phyloP scores from a whole-genome alignment of 2,797 vertebrate species.

The Sandelia bainsii region DNA sequence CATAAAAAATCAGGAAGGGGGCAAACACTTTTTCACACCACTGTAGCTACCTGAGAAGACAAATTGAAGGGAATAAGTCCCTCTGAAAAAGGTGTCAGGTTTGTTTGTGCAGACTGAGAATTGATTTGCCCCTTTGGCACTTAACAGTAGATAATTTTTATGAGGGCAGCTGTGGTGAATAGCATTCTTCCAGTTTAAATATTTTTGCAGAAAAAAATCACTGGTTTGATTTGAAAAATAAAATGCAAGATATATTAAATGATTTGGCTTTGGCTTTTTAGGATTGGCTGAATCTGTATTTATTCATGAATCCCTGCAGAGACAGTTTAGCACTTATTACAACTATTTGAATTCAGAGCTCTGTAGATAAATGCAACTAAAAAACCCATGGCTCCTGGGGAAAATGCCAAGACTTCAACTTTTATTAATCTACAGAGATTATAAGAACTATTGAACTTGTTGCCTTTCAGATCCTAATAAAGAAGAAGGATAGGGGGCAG shows the following conservation, averaged over 20 bases:
- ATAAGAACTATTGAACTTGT: conserved; percentile 3
- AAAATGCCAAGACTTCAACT: conserved; percentile 7
- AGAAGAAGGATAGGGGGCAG: conserved; percentile 19
- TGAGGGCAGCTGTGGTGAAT: conserved; percentile 8
- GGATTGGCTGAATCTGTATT: conserved; percentile 13
- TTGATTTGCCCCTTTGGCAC: conserved; percentile 19
- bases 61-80: conserved; percentile 1
- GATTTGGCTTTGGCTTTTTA: background rate
- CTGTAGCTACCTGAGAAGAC: background rate
- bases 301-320: conserved; percentile 3
- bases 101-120: conserved; percentile 5
- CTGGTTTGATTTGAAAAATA: background rate
- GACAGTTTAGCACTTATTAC: background rate
- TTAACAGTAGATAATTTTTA: background rate
- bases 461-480: conserved; percentile 33
- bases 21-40: too few species aligned
- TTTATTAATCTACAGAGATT: conserved; percentile 20
- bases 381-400: background rate
- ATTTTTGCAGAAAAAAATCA: conserved; percentile 7
- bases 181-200: background rate
- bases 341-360: conserved; percentile 4
- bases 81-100: background rate
- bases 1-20: too few species aligned
- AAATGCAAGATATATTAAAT: background rate
- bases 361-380: conserved; percentile 10